Percentiles rank a stretch among this genome's conserved stretches.
These are phyloP conservation scores for Oeneis ivallda DNA, from an alignment of 2,888 invertebrate genomes.

Conservation along the genomic window DNA sequence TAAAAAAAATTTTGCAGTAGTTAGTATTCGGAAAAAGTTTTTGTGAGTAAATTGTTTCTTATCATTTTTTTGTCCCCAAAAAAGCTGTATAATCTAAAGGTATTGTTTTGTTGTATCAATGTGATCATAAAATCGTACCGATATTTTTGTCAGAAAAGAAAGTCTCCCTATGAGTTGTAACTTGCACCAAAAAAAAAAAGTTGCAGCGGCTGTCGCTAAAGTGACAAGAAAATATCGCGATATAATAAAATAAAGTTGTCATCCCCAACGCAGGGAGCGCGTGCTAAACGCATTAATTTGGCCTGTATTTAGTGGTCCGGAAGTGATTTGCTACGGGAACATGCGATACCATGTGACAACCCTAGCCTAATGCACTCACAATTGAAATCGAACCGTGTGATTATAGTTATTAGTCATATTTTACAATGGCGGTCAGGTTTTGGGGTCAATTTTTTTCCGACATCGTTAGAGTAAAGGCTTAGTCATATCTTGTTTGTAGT, in stretches of 20 bases:
- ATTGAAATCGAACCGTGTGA: constrained; percentile 58
- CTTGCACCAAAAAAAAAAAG: constrained; percentile 30
- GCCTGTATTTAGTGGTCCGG: constrained; percentile 81
- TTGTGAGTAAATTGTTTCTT: too few species aligned
- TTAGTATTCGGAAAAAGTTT: too few species aligned
- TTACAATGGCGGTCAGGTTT: constrained; percentile 56
- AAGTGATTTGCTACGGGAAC: constrained; percentile 82
- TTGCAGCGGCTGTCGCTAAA: constrained; percentile 59
- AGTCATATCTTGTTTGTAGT: constrained; percentile 39
- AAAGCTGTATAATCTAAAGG: too few species aligned
- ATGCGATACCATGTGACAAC: constrained; percentile 70
- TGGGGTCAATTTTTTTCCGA: constrained; percentile 59
- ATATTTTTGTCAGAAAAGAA: neutral
- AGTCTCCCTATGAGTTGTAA: constrained; percentile 15
- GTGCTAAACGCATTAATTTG: constrained; percentile 82
- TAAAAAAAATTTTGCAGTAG: too few species aligned
- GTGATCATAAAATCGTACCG: neutral
- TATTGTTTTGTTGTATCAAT: too few species aligned
- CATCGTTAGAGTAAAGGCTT: constrained; percentile 51
- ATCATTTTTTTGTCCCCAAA: too few species aligned
- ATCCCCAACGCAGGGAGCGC: constrained; percentile 77
- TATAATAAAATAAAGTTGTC: constrained; percentile 81
- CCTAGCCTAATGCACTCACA: constrained; percentile 44
- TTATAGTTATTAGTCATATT: constrained; percentile 9
- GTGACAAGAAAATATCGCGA: constrained; percentile 78